Evolutionary conservation across 1,140 invertebrate genomes (phyloP).

Genomic region (Vanessa atalanta): DNA sequence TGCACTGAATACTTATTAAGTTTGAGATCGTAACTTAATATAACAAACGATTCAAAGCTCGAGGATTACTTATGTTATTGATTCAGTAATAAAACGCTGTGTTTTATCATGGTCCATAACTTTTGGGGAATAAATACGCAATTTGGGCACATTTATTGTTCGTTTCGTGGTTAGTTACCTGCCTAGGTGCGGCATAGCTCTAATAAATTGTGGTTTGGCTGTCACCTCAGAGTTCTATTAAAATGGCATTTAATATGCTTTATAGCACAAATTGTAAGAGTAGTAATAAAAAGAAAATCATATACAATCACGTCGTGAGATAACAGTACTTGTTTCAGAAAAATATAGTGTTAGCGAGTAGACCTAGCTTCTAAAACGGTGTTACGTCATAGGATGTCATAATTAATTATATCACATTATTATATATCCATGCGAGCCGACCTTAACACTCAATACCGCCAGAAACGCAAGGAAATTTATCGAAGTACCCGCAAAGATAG

Average conservation of each 20-base stretch:
- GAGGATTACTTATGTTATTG: constrained; percentile 51
- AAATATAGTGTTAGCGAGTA: too few relatives aligned
- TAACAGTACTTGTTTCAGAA: too few relatives aligned
- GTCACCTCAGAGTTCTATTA: not conserved
- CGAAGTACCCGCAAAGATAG: too few relatives aligned
- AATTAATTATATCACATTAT: too few relatives aligned
- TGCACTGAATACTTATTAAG: constrained; percentile 11
- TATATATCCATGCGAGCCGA: too few relatives aligned
- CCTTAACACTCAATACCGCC: too few relatives aligned
- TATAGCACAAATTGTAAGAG: too few relatives aligned
- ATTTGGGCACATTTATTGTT: constrained; percentile 49
- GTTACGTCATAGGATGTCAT: too few relatives aligned
- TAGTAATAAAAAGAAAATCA: too few relatives aligned
- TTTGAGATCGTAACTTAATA: constrained; percentile 17
- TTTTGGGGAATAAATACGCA: constrained; percentile 52
- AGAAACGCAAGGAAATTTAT: too few relatives aligned
- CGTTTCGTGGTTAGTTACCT: constrained; percentile 35
- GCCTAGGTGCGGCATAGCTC: constrained; percentile 26
- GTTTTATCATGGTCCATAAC: constrained; percentile 61
- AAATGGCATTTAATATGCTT: not conserved
- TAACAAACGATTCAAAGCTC: constrained; percentile 36
- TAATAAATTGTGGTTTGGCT: constrained; percentile 27
- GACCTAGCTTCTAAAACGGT: too few relatives aligned
- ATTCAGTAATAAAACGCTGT: constrained; percentile 54
- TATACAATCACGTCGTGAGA: too few relatives aligned